Base-by-base conservation (phyloP, 2,888 invertebrate genomes). In the Drosophila picticornis region DNA sequence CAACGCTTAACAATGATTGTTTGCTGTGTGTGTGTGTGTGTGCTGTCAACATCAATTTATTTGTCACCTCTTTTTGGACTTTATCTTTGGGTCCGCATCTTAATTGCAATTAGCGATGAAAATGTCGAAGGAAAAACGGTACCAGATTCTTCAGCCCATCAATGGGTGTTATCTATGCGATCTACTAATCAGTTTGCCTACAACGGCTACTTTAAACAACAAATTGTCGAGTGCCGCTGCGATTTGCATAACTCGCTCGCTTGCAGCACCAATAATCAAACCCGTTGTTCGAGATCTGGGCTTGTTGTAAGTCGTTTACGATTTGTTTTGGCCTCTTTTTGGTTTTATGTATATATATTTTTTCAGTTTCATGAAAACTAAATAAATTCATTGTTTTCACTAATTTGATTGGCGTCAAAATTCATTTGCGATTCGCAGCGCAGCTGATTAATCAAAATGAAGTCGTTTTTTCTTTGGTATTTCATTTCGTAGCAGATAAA, bases 61-160 rank as follows among this genome's bases (percentile, higher is more conserved):
- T 85, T 85, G 68, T 82, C 85, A 85, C 85, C 85, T 85, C 53
- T 63, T 67, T 62, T 56, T 13, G 27, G 11, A 19, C 67, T 19
- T 38, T 85, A 85, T 85, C 85, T 53, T 0, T 34, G 19, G 50
- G 55, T n/a, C 61, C 50, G 59, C 80, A 88, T 88, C 85, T 85
- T 85, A 88, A 85, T 85, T 85, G 88, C 85, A 85, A 85, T 85
- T 88, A 88, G 85, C 78, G 81, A 79, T 81, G 79, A 79, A 88
- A 84, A 87, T 80, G 62, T 25, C 29, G 29, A 64, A 53, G 22
- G 46, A 13, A 72, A 83, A 84, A 84, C 75, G 78, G 62, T 72
- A 79, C 72, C 68, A 72, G 34, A 60, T 56, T 55, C 50, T 29
- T 31, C 16, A 10, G 25, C 13, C 38, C 50, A 25, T 16, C 38